Base-by-base conservation (phyloP, 2,113 vertebrate species). In the Epinephelus fuscoguttatus region DNA sequence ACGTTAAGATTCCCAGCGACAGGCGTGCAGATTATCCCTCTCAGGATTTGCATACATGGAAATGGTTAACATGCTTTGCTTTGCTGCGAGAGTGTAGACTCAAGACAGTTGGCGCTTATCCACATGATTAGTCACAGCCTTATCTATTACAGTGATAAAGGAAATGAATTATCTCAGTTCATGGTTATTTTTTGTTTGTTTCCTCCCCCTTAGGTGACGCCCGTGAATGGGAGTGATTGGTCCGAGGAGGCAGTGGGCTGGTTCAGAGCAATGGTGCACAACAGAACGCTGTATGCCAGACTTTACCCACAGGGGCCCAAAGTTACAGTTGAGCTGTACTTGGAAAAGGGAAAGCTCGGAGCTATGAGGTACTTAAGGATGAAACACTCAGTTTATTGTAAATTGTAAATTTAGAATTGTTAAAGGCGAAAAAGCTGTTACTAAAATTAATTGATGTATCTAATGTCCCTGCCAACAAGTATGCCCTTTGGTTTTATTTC, bases 291-390 rank as follows among this genome's bases (percentile, higher is more conserved):
- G 33, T 95, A 92, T 76, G 94, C 93, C 75, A 88, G 95, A 78
- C 63, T 95, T 53, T 95, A 91, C 85, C 91, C 89, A 19, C 82
- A 91, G 71, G 89, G 60, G 18, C 23, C 45, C 17, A 69, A 59
- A 15, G 83, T 95, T 62, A 60, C 85, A 25, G 94, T 91, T 0
- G 95, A 96, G 78, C 92, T 96, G 17, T 96, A 95, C 84, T 80
- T 94, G 89, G 95, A 96, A 80, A 96, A 89, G 57, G 95, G 95
- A 53, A 95, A 93, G 72, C 85, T 96, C 0, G 92, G 94, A 53
- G 92, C 92, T 2, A 95, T 95, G 94, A 96, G 95, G 95, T 95
- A 84, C 50, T 73, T n/a, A 0, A 56, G 21, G 33, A 30, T 70
- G 10, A 78, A 73, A 21, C 8, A 19, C 6, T 7, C n/a, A 27